Base-by-base conservation (phyloP, 1,140 invertebrate genomes). In the Drosophila bocki region DNA sequence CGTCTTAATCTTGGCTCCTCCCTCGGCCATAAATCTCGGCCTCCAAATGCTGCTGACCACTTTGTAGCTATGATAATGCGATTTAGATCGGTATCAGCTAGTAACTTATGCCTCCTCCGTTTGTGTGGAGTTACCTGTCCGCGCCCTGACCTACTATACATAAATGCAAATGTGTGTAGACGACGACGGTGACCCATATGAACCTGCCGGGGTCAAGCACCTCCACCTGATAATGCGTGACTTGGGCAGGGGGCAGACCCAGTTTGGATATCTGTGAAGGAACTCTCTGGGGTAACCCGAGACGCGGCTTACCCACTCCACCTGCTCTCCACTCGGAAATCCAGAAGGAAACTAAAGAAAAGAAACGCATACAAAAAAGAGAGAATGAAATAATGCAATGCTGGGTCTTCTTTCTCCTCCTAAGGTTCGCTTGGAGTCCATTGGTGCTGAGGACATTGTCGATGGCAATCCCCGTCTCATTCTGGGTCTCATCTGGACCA, bases 371-470 rank as follows among this genome's bases (percentile, higher is more conserved):
- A n/a, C n/a, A 22, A 39, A 39, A 4, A 11, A 9, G 13, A 11
- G 35, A 62, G 75, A 81, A 84, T 80, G 47, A 44, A 61, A 62
- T 78, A 76, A 60, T 86, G 32, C 42, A 60, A 59, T n/a, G 61
- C 19, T 47, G 19, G 42, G 45, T 57, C 26, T 77, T 19, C 9
- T 50, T 50, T 15, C n/a, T 39, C 12, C 44, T 15, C 9, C n/a
- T 41, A 42, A 88, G 85, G 85, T 88, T 60, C 85, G 86, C 63
- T 75, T 88, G 78, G 85, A 99, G 94, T 99, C 98, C 93, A 99
- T 99, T 91, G 99, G 99, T 80, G 98, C 99, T 37, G 98, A 99
- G 94, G 99, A 99, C 93, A 99, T 99, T 82, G 98, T 99, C 29
- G 99, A 99, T 94, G 98, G 99, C 42, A 99, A 99, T 94, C 97